Base-by-base conservation (phyloP, 53 echinoderm and acorn worm species). In the Arbacia lixula region DNA sequence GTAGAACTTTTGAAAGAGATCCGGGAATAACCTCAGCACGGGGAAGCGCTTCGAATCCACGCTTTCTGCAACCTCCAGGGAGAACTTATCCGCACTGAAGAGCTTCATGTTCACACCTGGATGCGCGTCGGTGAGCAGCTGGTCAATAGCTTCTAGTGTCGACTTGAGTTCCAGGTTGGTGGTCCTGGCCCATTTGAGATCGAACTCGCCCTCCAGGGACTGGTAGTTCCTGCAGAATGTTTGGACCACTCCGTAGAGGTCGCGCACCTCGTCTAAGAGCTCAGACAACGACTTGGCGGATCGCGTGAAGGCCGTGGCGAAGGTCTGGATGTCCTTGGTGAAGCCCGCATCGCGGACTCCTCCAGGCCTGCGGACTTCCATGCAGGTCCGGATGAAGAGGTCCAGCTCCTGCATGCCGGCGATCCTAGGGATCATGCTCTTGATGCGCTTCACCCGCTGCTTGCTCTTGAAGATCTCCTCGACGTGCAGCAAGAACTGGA, bases 401-500 rank as follows among this genome's bases (percentile, higher is more conserved):
- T 96, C 91, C 60, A 96, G 28, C 74, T 96, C 96, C 21, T 85
- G 57, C 86, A 85, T 85, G 5, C 91, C 91, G 4, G 87, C 85
- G 14, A 96, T 78, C 71, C 84, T 85, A 3, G 96, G 93, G 32
- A 88, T 85, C 29, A 83, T 58, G 28, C 55, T 71, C 69, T 94
- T 94, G 64, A 96, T 84, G 12, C 93, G 62, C 37, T 91, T 96
- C n/a, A 91, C 87, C 2, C 93, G 87, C n/a, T 93, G 93, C 49
- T 96, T 96, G 77, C 89, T 93, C 74, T 96, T 96, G 41, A 96
- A 94, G 56, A 91, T 93, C 73, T 94, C 96, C 68, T 96, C 96
- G 34, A 96, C 81, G 28, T 96, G 96, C 17, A 94, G 88, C 27
- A 96, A 58, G 56, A 91, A 96, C 57, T 96, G 96, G 39, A 96